Evolutionary conservation across 2,113 vertebrate species (phyloP).

Genomic region (Indri indri): DNA sequence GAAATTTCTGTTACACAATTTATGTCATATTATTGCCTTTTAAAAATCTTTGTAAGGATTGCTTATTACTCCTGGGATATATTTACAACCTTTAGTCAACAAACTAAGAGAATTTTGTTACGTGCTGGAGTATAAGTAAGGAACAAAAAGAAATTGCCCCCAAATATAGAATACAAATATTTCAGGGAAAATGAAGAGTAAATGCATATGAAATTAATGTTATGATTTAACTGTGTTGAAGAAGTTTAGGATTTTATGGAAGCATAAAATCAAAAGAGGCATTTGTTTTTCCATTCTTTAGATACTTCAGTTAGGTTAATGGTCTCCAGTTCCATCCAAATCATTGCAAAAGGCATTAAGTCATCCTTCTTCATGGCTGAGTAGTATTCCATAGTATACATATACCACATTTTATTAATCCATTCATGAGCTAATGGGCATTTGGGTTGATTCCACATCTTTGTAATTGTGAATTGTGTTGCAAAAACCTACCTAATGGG

Average conservation of each 20-base stretch:
- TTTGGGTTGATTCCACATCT: too few species aligned
- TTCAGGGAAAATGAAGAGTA: neutral
- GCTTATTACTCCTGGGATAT: neutral
- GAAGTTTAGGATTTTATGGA: neutral
- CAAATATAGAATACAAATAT: neutral
- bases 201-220: neutral
- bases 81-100: neutral
- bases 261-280: neutral
- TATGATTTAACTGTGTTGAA: neutral
- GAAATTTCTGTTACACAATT: neutral
- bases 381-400: too few species aligned
- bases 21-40: neutral
- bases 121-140: neutral
- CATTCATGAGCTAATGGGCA: too few species aligned
- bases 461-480: too few species aligned
- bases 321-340: too few species aligned
- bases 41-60: neutral
- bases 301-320: too few species aligned
- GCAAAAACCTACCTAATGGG: too few species aligned
- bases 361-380: too few species aligned
- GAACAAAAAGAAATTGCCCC: neutral
- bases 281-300: too few species aligned
- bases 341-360: too few species aligned
- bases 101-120: neutral
- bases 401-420: too few species aligned